Percentiles rank a stretch among this genome's conserved stretches.
Evolutionary conservation across 1,140 invertebrate species (phyloP).

Genomic region (Ceratosolen fusciceps): DNA sequence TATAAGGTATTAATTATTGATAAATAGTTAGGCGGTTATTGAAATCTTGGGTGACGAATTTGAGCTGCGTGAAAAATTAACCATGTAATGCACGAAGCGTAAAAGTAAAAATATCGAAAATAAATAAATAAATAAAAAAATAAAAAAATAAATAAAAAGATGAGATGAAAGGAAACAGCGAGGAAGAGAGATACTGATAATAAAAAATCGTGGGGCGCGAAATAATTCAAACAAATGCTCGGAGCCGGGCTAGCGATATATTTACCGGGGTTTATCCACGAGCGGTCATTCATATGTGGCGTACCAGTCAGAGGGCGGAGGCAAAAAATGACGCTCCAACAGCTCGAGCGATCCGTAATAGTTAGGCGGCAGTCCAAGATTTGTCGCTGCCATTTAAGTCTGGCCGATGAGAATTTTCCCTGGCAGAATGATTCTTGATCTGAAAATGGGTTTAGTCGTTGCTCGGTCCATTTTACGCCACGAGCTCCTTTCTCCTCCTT

Average conservation of each 20-base stretch:
- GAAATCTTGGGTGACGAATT: neutral
- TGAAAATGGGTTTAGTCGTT: conserved; percentile 1
- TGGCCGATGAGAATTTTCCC: conserved; percentile 33
- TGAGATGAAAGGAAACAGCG: neutral
- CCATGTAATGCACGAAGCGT: neutral
- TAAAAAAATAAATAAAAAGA: neutral
- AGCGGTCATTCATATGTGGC: conserved; percentile 67
- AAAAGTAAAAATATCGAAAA: neutral
- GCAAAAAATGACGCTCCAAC: conserved; percentile 64
- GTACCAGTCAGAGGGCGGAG: conserved; percentile 10
- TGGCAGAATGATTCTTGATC: conserved; percentile 39
- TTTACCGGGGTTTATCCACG: conserved; percentile 63
- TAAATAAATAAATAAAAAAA: conserved; percentile 15
- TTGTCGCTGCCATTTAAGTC: conserved; percentile 56
- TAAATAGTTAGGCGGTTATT: neutral
- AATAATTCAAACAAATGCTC: conserved; percentile 70
- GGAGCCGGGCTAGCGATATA: conserved; percentile 60
- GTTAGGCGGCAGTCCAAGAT: conserved; percentile 63
- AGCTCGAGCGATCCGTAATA: conserved; percentile 62
- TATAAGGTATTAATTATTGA: neutral
- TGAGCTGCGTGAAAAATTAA: neutral
- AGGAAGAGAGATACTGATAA: conserved; percentile 49
- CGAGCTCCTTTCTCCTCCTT: neutral
- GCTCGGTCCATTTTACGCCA: neutral
- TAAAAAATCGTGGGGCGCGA: conserved; percentile 67